Conservation (phyloP, 37 sponge, comb jelly and placozoan genomes). For the Diacarnus erythraeanus region DNA sequence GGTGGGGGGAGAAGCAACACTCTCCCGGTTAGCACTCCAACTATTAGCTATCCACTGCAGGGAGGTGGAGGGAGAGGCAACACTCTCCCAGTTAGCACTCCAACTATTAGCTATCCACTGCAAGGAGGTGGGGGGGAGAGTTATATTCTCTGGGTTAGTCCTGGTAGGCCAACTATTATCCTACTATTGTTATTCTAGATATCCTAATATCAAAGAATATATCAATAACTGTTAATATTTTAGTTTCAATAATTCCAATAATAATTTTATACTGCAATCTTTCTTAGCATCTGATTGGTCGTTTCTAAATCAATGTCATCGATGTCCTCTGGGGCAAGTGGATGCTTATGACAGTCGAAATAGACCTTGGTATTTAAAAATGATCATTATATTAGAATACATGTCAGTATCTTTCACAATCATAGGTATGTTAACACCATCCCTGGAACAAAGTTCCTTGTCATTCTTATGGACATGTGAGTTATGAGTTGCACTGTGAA, state of each 20-base stretch:
- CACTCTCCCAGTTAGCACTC: too few relatives aligned
- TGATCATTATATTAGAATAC: not conserved
- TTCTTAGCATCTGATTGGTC: constrained; percentile 35
- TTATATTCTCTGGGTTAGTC: not conserved
- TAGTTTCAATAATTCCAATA: too few relatives aligned
- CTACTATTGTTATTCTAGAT: too few relatives aligned
- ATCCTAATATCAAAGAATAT: too few relatives aligned
- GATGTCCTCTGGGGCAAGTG: constrained; percentile 26
- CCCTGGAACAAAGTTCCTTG: constrained; percentile 20
- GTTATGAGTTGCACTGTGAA: too few relatives aligned
- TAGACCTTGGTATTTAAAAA: constrained; percentile 39
- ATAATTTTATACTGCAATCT: too few relatives aligned
- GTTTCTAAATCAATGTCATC: constrained; percentile 6
- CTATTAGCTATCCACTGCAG: too few relatives aligned
- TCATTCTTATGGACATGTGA: constrained; percentile 44
- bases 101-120: not conserved
- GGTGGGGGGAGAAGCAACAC: too few relatives aligned
- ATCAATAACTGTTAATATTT: too few relatives aligned
- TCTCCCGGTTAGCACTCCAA: too few relatives aligned
- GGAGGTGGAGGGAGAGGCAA: too few relatives aligned
- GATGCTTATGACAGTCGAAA: constrained; percentile 35
- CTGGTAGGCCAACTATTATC: not conserved
- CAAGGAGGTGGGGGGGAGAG: not conserved
- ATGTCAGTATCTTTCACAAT: not conserved
- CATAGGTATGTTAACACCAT: constrained; percentile 39